Percentiles rank a stretch among this genome's conserved stretches.
Evolutionary conservation across 2,797 vertebrate genomes (phyloP).

Genomic region (Catostomus latipinnis): DNA sequence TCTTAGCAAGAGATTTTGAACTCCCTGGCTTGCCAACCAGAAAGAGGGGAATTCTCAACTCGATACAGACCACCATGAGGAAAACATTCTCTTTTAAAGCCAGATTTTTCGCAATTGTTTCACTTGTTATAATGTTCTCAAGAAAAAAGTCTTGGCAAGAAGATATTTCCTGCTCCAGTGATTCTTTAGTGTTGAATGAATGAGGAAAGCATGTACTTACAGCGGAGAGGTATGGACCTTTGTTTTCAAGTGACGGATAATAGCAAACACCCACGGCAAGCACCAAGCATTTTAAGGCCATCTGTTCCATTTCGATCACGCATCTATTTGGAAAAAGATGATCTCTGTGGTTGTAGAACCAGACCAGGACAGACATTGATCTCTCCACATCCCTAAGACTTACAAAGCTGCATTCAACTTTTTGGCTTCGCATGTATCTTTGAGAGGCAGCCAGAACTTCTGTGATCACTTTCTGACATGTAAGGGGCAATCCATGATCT

Average conservation of each 20-base stretch:
- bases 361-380: slow-evolving; percentile 78
- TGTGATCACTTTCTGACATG: slow-evolving; percentile 67
- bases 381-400: slow-evolving; percentile 84
- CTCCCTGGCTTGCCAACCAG: slow-evolving; percentile 84
- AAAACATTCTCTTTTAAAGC: slow-evolving; percentile 85
- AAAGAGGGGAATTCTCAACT: slow-evolving; percentile 82
- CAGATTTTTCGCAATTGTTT: slow-evolving; percentile 78
- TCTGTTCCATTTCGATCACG: neutral
- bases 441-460: slow-evolving; percentile 76
- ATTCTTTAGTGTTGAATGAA: slow-evolving; percentile 38
- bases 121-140: slow-evolving; percentile 69
- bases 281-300: slow-evolving; percentile 73
- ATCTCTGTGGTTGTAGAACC: slow-evolving; percentile 75
- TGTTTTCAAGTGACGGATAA: slow-evolving; percentile 77
- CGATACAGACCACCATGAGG: slow-evolving; percentile 83
- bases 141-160: slow-evolving; percentile 77
- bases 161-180: slow-evolving; percentile 70
- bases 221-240: slow-evolving; percentile 70
- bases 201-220: slow-evolving; percentile 69
- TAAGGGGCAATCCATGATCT: slow-evolving; percentile 60
- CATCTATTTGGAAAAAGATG: slow-evolving; percentile 61
- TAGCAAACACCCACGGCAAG: slow-evolving; percentile 81
- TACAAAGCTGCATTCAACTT: slow-evolving; percentile 82
- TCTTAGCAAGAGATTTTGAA: slow-evolving; percentile 84
- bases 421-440: slow-evolving; percentile 72